A percentile compares a stretch with the other conserved stretches of the same genome.
Evolutionary conservation across 1,140 invertebrate genomes (phyloP).

Genomic region (Leptinotarsa lineolata): DNA sequence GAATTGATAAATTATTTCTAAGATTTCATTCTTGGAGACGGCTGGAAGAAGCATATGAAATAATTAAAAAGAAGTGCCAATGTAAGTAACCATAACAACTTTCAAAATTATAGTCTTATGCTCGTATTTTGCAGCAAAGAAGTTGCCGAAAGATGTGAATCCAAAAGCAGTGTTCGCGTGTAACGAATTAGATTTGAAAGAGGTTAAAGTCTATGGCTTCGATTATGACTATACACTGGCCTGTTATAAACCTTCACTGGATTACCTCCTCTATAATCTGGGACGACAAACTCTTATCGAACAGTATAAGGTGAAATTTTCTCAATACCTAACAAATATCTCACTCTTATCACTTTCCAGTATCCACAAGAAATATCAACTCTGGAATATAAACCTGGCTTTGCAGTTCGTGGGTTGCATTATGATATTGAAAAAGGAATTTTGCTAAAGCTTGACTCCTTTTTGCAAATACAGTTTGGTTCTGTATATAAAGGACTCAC

Average conservation of each 20-base stretch:
- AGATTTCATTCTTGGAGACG: constrained; percentile 37
- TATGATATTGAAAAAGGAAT: constrained; percentile 96
- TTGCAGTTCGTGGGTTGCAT: constrained; percentile 92
- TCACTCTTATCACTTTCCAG: constrained; percentile 60
- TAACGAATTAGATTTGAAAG: constrained; percentile 89
- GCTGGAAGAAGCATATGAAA: constrained; percentile 55
- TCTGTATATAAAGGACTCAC: constrained; percentile 89
- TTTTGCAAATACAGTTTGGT: constrained; percentile 94
- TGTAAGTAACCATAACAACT: constrained; percentile 54
- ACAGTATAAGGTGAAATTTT: constrained; percentile 77
- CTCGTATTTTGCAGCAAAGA: constrained; percentile 71
- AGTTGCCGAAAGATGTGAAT: constrained; percentile 84
- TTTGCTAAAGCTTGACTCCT: constrained; percentile 94
- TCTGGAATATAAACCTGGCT: constrained; percentile 84
- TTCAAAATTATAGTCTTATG: too few relatives aligned
- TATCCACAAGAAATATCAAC: constrained; percentile 86
- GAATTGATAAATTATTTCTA: constrained; percentile 26
- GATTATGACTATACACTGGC: constrained; percentile 98
- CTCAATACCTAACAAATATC: not conserved
- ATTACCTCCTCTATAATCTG: constrained; percentile 90
- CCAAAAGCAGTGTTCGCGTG: constrained; percentile 91
- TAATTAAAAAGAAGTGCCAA: constrained; percentile 57
- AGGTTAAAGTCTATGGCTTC: constrained; percentile 96
- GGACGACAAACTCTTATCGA: constrained; percentile 85
- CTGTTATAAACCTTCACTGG: constrained; percentile 89